These are phyloP conservation scores for Pangasius djambal DNA, from an alignment of 2,797 vertebrate species.

Conservation along the genomic window DNA sequence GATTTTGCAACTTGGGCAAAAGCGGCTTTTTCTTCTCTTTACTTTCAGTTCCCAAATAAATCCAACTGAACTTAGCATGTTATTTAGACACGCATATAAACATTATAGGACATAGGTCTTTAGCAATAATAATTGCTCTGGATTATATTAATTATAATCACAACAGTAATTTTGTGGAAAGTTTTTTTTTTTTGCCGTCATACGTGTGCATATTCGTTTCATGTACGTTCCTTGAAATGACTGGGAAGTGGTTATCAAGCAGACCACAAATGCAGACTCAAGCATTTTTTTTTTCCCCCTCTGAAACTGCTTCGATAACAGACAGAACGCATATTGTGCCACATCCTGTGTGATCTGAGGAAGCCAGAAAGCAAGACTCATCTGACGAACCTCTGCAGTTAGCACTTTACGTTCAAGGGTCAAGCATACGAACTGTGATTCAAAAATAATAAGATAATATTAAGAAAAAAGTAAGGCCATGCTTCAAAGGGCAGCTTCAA, in stretches of 20 bases:
- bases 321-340: constrained; percentile 67
- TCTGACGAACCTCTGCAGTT: constrained; percentile 49
- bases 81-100: background rate
- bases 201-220: background rate
- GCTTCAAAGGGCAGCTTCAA: constrained; percentile 92
- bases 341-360: constrained; percentile 79
- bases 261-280: constrained; percentile 67
- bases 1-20: constrained; percentile 66
- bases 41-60: background rate
- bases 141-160: background rate
- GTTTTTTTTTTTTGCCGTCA: background rate
- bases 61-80: background rate
- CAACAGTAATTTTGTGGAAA: background rate
- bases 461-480: constrained; percentile 66
- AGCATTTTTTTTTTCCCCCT: constrained; percentile 73
- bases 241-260: constrained; percentile 46
- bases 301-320: constrained; percentile 64
- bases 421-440: constrained; percentile 28
- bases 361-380: constrained; percentile 66
- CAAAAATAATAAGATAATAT: constrained; percentile 34
- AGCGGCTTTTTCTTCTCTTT: background rate
- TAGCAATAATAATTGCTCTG: background rate
- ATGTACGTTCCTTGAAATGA: constrained; percentile 68
- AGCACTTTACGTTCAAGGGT: constrained; percentile 55
- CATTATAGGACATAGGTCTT: background rate